Percentiles rank a stretch among this genome's conserved stretches.
phyloP scores from a whole-genome alignment of 2,797 vertebrate species.

The Alca torda region DNA sequence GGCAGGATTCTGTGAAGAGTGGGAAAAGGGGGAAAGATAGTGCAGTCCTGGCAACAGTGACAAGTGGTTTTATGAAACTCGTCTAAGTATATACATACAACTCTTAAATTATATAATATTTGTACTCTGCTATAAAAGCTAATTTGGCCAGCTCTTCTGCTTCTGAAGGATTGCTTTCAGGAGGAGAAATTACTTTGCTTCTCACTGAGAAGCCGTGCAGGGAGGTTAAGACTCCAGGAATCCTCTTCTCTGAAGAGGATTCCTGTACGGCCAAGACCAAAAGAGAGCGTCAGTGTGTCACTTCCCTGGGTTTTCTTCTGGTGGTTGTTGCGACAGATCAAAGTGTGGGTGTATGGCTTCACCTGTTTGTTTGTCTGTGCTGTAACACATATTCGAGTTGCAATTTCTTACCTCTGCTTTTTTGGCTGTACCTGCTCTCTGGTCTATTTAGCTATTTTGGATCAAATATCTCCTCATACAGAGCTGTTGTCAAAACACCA shows the following conservation, averaged over 20 bases:
- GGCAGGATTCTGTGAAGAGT: not conserved
- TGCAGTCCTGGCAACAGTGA: not conserved
- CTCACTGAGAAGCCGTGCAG: fast-evolving
- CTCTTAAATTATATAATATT: not conserved
- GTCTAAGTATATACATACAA: fast-evolving
- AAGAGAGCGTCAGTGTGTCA: not conserved
- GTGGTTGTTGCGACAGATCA: not conserved
- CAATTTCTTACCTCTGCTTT: not conserved
- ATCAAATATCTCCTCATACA: not conserved
- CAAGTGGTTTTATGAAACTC: not conserved
- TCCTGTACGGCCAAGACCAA: not conserved
- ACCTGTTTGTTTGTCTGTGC: not conserved
- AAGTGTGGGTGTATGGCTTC: not conserved
- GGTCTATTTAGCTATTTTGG: not conserved
- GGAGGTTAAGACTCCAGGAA: not conserved
- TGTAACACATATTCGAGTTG: not conserved
- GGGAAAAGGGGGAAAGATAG: not conserved
- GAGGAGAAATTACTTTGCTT: not conserved
- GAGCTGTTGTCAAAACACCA: not conserved
- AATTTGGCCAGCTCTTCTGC: not conserved
- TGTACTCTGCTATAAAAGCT: not conserved
- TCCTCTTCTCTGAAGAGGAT: not conserved
- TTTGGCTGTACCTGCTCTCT: not conserved
- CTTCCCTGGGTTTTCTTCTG: not conserved
- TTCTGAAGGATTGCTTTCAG: not conserved